Percentiles rank a stretch among this genome's conserved stretches.
phyloP scores from a whole-genome alignment of 2,113 vertebrate genomes.

The Rhadina sibilatrix region DNA sequence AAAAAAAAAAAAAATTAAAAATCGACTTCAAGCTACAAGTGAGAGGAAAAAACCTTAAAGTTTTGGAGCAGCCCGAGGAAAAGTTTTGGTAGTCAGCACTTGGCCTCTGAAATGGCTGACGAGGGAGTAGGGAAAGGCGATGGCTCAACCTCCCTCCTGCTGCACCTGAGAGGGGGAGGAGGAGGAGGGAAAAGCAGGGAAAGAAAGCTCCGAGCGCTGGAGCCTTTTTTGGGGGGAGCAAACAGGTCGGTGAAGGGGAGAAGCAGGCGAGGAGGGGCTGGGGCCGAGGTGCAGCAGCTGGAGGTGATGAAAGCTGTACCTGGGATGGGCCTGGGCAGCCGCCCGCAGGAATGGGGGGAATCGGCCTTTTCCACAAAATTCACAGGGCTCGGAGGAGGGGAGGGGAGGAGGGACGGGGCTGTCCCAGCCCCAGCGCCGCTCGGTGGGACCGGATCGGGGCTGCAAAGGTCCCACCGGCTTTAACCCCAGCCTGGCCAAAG shows the following conservation, averaged over 20 bases:
- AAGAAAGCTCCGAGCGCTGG: too few relatives aligned
- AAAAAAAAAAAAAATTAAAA: too few relatives aligned
- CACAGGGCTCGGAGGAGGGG: not conserved
- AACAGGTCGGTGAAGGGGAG: not conserved
- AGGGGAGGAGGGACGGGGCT: not conserved
- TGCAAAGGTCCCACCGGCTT: not conserved
- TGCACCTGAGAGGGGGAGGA: not conserved
- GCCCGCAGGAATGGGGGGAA: not conserved
- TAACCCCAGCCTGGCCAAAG: not conserved
- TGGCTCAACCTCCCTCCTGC: not conserved
- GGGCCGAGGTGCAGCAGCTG: accelerated
- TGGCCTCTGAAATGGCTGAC: not conserved
- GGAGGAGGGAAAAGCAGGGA: not conserved
- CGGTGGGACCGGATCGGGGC: not conserved
- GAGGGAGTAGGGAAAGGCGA: not conserved
- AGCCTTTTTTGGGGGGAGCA: accelerated
- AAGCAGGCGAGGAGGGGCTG: accelerated
- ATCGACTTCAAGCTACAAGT: not conserved
- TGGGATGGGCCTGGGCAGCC: not conserved
- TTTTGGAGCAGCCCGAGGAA: not conserved
- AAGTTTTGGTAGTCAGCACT: not conserved
- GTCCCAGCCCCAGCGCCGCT: not conserved
- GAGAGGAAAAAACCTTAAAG: not conserved
- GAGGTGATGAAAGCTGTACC: not conserved
- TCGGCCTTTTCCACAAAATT: accelerated